A percentile compares a stretch with the other conserved stretches of the same genome.
These are phyloP conservation scores for Hystrix brachyura DNA, from an alignment of 2,113 vertebrate species.

Conservation along the genomic window DNA sequence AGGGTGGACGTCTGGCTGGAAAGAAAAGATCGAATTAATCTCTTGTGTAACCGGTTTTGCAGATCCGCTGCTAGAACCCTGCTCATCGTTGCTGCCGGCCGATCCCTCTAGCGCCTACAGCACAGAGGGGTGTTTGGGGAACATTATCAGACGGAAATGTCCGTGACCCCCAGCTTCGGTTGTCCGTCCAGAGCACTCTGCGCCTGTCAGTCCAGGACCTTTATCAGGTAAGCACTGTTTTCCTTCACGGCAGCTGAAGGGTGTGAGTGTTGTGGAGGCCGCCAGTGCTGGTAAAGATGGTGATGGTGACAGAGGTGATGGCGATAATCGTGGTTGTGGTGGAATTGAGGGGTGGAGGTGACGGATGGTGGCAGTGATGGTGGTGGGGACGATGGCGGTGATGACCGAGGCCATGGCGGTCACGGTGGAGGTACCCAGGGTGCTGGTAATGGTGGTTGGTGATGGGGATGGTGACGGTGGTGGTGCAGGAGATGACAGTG, in stretches of 20 bases:
- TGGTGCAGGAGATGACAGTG: background rate
- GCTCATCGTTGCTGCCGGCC: background rate
- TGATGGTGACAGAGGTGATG: background rate
- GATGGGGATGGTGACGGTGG: accelerated
- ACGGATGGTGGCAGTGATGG: too few relatives aligned
- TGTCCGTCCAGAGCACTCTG: background rate
- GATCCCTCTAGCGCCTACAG: background rate
- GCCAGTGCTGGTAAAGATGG: accelerated
- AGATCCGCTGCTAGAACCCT: too few relatives aligned
- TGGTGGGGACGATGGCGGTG: accelerated
- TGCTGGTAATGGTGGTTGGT: accelerated
- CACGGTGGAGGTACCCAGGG: background rate
- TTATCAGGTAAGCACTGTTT: background rate
- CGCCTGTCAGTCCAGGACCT: background rate
- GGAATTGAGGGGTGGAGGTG: background rate
- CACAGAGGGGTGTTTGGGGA: accelerated
- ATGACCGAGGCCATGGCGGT: background rate
- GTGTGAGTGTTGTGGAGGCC: background rate
- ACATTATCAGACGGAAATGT: background rate
- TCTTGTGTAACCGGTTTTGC: background rate
- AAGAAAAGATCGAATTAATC: constrained; percentile 7
- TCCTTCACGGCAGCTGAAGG: background rate
- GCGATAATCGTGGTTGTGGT: too few relatives aligned
- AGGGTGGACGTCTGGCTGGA: constrained; percentile 83
- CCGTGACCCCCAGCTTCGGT: background rate